These are phyloP conservation scores for Babylonia areolata DNA, from an alignment of 1,140 invertebrate genomes.

Conservation along the genomic window DNA sequence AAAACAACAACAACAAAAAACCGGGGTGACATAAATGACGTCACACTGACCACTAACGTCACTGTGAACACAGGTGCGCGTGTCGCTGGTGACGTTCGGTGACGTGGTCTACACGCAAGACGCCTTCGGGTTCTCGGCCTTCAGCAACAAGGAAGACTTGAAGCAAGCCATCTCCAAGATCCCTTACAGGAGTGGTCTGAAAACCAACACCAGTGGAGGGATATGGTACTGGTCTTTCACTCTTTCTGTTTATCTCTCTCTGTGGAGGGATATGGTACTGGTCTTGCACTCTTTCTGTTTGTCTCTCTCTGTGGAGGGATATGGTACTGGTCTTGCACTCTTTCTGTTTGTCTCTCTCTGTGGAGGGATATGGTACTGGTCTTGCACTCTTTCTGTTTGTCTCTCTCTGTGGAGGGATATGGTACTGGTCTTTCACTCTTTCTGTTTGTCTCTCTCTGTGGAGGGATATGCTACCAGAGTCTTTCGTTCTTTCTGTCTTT, in stretches of 20 bases:
- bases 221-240: slow-evolving; percentile 47
- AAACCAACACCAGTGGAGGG: slow-evolving; percentile 57
- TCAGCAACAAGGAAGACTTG: slow-evolving; percentile 15
- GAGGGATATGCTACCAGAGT: too few species aligned
- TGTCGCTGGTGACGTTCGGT: slow-evolving; percentile 42
- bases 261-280: slow-evolving; percentile 59
- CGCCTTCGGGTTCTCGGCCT: slow-evolving; percentile 7
- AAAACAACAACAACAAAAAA: too few species aligned
- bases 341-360: slow-evolving; percentile 4
- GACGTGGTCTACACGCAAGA: slow-evolving; percentile 16
- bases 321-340: slow-evolving; percentile 39
- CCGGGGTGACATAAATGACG: too few species aligned
- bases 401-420: too few species aligned
- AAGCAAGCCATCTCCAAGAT: neutral
- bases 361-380: slow-evolving; percentile 57
- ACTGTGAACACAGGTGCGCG: slow-evolving; percentile 31
- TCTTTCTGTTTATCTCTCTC: too few species aligned
- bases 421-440: too few species aligned
- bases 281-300: neutral
- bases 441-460: too few species aligned
- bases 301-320: slow-evolving; percentile 52
- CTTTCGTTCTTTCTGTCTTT: too few species aligned
- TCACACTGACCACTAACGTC: neutral
- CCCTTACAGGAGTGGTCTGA: neutral
- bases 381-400: too few species aligned